Base-by-base conservation (phyloP, 2,797 vertebrate species). In the Gallinago stenura region DNA sequence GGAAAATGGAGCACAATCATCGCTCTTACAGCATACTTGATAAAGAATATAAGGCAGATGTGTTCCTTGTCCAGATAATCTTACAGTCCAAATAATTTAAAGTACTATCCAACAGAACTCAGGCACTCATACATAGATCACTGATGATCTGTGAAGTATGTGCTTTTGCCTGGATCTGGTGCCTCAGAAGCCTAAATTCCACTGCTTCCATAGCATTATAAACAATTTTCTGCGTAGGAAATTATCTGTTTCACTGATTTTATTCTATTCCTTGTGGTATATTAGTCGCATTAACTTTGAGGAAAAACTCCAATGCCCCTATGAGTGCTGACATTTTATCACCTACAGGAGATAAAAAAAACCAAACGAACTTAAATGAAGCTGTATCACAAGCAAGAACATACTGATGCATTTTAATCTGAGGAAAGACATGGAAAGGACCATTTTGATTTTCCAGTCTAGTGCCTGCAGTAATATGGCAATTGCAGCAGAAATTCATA, bases 1-100 rank as follows among this genome's bases (percentile, higher is more conserved):
- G 54, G 90, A 96, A 94, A 96, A 95, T 81, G 82, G 83, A 92
- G 35, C 83, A 95, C 78, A 83, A 80, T 89, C 92, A 80, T 92
- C 71, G 75, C 72, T 89, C 84, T 85, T 81, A 78, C 51, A 90
- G 70, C 18, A 53, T 50, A 91, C 83, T 96, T 88, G 80, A 91
- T 91, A 89, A 94, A 93, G 83, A 87, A 89, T 58, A 69, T 72
- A 96, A 93, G 35, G 80, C 80, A 94, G 91, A 88, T 46, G 41
- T 46, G 43, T 81, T 86, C 41, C 50, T 85, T 16, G 6, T n/a
- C 58, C 77, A 89, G 65, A 95, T 93, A 90, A 94, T 60, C 83
- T 86, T 66, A 58, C 48, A 84, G 66, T 39, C 60, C 64, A 95
- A 90, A 79, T 91, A 90, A 83, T 78, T 87, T 83, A 57, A 75